Conservation (phyloP, 2,888 invertebrate genomes). For the Diplazon laetatorius region DNA sequence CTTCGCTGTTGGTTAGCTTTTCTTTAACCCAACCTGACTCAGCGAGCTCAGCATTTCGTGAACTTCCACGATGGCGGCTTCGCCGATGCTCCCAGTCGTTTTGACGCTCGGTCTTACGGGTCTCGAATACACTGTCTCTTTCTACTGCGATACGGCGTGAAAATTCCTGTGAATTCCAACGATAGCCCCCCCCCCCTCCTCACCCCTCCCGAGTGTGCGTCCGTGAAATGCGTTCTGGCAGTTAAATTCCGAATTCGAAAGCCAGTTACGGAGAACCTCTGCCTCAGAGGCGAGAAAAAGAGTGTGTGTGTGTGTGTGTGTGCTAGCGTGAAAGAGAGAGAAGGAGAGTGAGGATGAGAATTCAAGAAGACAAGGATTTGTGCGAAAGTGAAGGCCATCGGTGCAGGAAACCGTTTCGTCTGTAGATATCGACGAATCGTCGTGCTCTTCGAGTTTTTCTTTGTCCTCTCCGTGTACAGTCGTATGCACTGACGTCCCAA, state of each 20-base stretch:
- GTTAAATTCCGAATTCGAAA: slow-evolving; percentile 47
- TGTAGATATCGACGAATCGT: slow-evolving; percentile 67
- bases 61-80: slow-evolving; percentile 13
- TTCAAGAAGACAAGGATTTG: slow-evolving; percentile 53
- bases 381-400: slow-evolving; percentile 54
- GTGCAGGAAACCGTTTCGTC: slow-evolving; percentile 65
- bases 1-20: slow-evolving; percentile 27
- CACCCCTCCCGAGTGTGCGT: neutral
- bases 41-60: slow-evolving; percentile 23
- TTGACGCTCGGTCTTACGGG: slow-evolving; percentile 18
- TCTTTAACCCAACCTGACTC: slow-evolving; percentile 20
- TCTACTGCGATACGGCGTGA: slow-evolving; percentile 27
- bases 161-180: slow-evolving; percentile 50
- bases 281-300: slow-evolving; percentile 30
- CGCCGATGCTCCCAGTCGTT: slow-evolving; percentile 12
- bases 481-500: neutral
- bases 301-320: too few relatives aligned
- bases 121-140: slow-evolving; percentile 16
- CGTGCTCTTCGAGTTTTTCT: slow-evolving; percentile 49
- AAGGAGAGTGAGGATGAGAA: slow-evolving; percentile 15
- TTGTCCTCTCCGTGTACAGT: slow-evolving; percentile 2
- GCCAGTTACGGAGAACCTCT: slow-evolving; percentile 33
- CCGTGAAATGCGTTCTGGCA: slow-evolving; percentile 19
- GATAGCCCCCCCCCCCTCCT: too few relatives aligned
- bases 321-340: slow-evolving; percentile 22